Conservation (phyloP, 1,140 invertebrate genomes). For the Gryllus bimaculatus region DNA sequence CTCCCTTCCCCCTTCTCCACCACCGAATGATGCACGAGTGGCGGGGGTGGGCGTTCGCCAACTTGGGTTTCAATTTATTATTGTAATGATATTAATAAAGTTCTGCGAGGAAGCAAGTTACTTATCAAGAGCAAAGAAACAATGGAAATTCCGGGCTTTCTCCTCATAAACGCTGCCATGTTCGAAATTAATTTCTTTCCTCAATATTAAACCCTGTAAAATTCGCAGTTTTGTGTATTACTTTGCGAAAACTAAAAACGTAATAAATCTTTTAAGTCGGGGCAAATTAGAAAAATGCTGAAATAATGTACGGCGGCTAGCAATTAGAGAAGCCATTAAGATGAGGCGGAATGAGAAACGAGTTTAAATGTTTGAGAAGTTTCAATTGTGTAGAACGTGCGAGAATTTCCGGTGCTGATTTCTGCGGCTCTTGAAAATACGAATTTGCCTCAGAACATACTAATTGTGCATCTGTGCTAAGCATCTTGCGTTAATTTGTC, state of each 20-base stretch:
- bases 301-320: not conserved
- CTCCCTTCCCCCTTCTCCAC: too few species aligned
- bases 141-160: not conserved
- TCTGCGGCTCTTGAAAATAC: too few species aligned
- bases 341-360: too few species aligned
- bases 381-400: too few species aligned
- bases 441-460: too few species aligned
- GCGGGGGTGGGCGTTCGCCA: not conserved
- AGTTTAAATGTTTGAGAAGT: too few species aligned
- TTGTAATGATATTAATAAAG: constrained; percentile 6
- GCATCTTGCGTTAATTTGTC: too few species aligned
- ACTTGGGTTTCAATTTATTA: constrained; percentile 5
- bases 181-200: not conserved
- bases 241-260: not conserved
- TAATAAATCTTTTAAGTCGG: not conserved
- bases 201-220: not conserved
- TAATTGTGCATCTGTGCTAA: too few species aligned
- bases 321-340: too few species aligned
- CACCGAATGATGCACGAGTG: not conserved
- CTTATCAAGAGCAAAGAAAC: not conserved
- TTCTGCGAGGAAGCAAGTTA: not conserved
- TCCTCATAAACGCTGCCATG: not conserved
- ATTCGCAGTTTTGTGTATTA: not conserved
- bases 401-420: too few species aligned
- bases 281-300: not conserved